Percentiles rank a stretch among this genome's conserved stretches.
Evolutionary conservation across 1,140 invertebrate species (phyloP).

Genomic region (Cotesia typhae): DNA sequence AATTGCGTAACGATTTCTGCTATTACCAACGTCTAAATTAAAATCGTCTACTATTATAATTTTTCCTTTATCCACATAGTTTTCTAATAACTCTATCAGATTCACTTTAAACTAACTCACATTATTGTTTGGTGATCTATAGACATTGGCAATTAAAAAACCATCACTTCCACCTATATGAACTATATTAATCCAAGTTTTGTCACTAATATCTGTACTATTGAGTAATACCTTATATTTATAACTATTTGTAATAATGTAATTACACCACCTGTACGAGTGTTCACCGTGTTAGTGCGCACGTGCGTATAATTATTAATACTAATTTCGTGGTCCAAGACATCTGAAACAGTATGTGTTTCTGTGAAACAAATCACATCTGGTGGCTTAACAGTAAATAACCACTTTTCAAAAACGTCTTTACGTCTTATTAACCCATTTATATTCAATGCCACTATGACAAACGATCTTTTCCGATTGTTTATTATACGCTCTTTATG

Average conservation of each 20-base stretch:
- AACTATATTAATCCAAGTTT: conserved; percentile 13
- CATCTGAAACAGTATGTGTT: conserved; percentile 18
- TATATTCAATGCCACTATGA: conserved; percentile 22
- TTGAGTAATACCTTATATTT: background rate
- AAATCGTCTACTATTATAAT: conserved; percentile 30
- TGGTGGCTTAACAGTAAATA: conserved; percentile 8
- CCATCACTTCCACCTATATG: background rate
- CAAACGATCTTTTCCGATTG: background rate
- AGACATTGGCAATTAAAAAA: background rate
- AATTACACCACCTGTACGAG: conserved; percentile 19
- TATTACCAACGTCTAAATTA: conserved; percentile 23
- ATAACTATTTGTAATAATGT: conserved; percentile 2
- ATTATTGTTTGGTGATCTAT: conserved; percentile 23
- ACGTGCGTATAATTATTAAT: conserved; percentile 12
- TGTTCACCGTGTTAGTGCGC: conserved; percentile 2
- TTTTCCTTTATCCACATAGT: conserved; percentile 10
- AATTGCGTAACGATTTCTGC: background rate
- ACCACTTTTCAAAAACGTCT: conserved; percentile 18
- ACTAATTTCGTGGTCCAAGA: conserved; percentile 12
- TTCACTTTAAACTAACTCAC: conserved; percentile 22
- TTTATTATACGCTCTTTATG: too few relatives aligned
- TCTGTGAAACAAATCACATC: conserved; percentile 26
- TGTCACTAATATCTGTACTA: background rate
- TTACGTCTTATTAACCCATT: conserved; percentile 23
- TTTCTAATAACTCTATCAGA: conserved; percentile 4